Percentiles rank a stretch among this genome's conserved stretches.
Evolutionary conservation across 1,140 invertebrate species (phyloP).

Genomic region (Penaeus indicus): DNA sequence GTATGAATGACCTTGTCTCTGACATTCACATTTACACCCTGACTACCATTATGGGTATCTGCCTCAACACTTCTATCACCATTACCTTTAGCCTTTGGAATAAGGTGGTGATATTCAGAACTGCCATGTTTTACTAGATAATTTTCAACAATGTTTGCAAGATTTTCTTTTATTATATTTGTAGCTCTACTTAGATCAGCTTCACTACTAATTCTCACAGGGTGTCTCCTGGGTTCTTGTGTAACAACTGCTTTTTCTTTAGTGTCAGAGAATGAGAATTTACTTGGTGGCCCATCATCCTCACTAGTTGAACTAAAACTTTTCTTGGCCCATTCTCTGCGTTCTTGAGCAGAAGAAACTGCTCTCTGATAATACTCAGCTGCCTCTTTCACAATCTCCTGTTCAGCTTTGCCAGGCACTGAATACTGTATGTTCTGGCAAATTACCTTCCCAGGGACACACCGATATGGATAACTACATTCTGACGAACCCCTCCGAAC

Average conservation of each 20-base stretch:
- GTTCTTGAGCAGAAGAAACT: slow-evolving; percentile 35
- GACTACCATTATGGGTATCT: no score
- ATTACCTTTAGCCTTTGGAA: background rate
- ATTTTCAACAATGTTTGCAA: slow-evolving; percentile 65
- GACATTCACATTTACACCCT: no score
- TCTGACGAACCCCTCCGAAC: background rate
- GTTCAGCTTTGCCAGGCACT: slow-evolving; percentile 34
- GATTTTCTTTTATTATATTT: slow-evolving; percentile 65
- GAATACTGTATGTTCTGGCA: slow-evolving; percentile 27
- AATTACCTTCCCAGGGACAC: slow-evolving; percentile 24
- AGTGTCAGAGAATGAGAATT: slow-evolving; percentile 33
- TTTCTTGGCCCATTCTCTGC: slow-evolving; percentile 33
- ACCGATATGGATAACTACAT: slow-evolving; percentile 33
- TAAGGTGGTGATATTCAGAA: slow-evolving; percentile 30
- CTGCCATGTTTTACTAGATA: slow-evolving; percentile 54
- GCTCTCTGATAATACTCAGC: slow-evolving; percentile 53
- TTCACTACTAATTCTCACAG: slow-evolving; percentile 59
- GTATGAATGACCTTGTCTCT: no score
- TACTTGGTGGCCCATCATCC: slow-evolving; percentile 23
- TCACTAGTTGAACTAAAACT: slow-evolving; percentile 48
- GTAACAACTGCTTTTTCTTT: slow-evolving; percentile 43
- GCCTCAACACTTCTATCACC: no score
- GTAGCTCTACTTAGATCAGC: slow-evolving; percentile 61
- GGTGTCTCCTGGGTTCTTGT: slow-evolving; percentile 50
- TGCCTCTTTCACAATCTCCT: slow-evolving; percentile 52